Evolutionary conservation across 2,888 invertebrate species (phyloP).

Genomic region (Cantharis rufa): DNA sequence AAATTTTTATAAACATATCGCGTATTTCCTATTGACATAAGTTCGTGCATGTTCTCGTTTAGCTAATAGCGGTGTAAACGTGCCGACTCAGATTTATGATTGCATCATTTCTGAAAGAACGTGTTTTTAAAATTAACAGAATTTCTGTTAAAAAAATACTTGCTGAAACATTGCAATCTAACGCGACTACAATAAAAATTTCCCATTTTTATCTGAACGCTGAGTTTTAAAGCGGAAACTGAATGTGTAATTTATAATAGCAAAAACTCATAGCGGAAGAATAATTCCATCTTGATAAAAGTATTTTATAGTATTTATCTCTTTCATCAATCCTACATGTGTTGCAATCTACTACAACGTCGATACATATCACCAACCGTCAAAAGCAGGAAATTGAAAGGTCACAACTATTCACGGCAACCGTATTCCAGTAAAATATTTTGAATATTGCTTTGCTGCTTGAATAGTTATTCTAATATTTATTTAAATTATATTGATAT

Average conservation of each 20-base stretch:
- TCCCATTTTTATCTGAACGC: not conserved
- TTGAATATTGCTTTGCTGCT: not conserved
- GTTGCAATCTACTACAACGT: not conserved
- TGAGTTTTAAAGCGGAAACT: not conserved
- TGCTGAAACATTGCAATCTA: not conserved
- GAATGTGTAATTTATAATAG: not conserved
- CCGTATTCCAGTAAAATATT: not conserved
- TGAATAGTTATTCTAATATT: not conserved
- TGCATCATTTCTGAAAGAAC: not conserved
- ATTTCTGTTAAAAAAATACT: not conserved
- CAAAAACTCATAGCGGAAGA: not conserved
- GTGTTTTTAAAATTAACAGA: not conserved
- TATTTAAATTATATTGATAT: not conserved
- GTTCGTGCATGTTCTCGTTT: not conserved
- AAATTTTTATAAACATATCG: not conserved
- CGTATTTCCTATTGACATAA: not conserved
- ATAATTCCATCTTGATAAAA: not conserved
- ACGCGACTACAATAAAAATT: not conserved
- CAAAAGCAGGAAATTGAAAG: not conserved
- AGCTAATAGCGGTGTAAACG: not conserved
- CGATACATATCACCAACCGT: not conserved
- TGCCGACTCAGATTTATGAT: not conserved
- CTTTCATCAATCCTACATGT: not conserved
- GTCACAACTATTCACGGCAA: not conserved
- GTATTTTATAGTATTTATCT: not conserved